Percentiles rank a stretch among this genome's conserved stretches.
These are phyloP conservation scores for Archilochus colubris DNA, from an alignment of 2,113 vertebrate species.

Conservation along the genomic window DNA sequence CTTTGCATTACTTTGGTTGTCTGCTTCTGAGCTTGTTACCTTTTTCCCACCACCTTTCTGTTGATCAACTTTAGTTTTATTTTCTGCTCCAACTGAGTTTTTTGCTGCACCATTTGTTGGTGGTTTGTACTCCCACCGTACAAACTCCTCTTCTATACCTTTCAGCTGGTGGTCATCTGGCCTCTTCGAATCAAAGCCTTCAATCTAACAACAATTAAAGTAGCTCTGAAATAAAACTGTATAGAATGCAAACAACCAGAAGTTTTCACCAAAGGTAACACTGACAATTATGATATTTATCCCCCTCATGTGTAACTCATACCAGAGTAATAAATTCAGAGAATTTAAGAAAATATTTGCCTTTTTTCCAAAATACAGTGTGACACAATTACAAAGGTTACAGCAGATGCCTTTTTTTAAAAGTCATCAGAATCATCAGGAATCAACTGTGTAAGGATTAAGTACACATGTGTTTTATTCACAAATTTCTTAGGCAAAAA, in stretches of 20 bases:
- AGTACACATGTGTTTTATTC: background rate
- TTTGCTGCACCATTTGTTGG: conserved; percentile 81
- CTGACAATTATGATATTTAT: background rate
- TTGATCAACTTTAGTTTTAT: conserved; percentile 82
- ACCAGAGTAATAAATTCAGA: background rate
- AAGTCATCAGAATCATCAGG: background rate
- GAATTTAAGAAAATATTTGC: background rate
- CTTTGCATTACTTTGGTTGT: conserved; percentile 77
- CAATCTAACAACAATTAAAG: conserved; percentile 82
- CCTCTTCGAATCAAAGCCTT: conserved; percentile 91
- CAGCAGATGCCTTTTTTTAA: background rate
- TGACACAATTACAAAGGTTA: background rate
- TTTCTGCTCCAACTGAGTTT: conserved; percentile 76
- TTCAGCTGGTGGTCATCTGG: conserved; percentile 94
- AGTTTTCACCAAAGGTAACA: background rate
- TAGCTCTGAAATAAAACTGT: background rate
- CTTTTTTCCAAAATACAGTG: background rate
- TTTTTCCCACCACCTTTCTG: conserved; percentile 78
- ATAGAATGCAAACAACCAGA: background rate
- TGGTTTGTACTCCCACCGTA: conserved; percentile 91
- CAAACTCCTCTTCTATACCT: conserved; percentile 83
- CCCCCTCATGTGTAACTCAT: background rate
- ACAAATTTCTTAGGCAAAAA: background rate
- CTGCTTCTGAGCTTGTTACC: conserved; percentile 61
- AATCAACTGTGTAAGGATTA: background rate